phyloP scores from a whole-genome alignment of 2,113 vertebrate species.

The Notothenia coriiceps region DNA sequence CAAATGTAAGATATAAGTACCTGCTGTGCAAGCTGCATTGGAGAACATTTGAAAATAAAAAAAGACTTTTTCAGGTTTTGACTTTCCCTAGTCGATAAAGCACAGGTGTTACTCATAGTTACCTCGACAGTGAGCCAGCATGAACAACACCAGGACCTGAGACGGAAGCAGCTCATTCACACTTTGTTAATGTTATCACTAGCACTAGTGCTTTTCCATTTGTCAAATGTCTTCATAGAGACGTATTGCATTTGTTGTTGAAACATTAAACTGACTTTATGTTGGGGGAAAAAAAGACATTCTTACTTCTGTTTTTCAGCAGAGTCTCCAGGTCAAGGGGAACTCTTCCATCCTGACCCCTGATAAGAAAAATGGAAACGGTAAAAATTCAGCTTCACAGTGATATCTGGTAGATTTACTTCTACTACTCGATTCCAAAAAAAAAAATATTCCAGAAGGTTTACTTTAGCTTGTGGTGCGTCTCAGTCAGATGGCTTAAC shows the following conservation, averaged over 20 bases:
- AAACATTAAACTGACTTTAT: background rate
- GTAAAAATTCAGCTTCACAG: background rate
- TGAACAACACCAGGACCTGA: background rate
- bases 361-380: constrained; percentile 39
- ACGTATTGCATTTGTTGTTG: background rate
- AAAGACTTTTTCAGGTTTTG: background rate
- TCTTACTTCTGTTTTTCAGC: constrained; percentile 72
- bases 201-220: no score
- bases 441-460: background rate
- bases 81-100: background rate
- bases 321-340: constrained; percentile 77
- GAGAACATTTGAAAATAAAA: no score
- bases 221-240: no score
- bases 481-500: constrained; percentile 77
- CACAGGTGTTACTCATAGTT: background rate
- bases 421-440: no score
- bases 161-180: background rate
- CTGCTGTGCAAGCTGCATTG: background rate
- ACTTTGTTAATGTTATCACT: no score
- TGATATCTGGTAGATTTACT: background rate
- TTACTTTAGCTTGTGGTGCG: constrained; percentile 78
- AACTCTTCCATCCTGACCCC: constrained; percentile 65
- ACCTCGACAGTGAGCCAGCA: background rate
- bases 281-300: background rate
- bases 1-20: background rate